Conservation (phyloP, 1,140 invertebrate genomes). For the Scaptodrosophila lebanonensis region DNA sequence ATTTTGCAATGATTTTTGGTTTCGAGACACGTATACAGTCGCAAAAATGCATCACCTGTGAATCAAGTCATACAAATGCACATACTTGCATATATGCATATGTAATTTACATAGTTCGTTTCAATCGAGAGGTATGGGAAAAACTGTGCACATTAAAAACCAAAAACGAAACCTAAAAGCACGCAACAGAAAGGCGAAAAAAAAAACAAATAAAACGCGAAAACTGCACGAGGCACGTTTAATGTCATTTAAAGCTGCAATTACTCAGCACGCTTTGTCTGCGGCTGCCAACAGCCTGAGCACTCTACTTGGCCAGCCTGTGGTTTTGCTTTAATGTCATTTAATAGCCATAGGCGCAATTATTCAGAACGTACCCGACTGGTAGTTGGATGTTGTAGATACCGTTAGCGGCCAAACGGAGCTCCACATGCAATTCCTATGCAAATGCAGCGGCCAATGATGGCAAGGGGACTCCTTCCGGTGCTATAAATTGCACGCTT, state of each 20-base stretch:
- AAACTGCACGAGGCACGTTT: conserved; percentile 62
- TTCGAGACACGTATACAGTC: conserved; percentile 32
- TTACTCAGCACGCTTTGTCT: conserved; percentile 62
- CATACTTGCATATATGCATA: no score
- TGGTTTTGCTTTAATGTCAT: conserved; percentile 67
- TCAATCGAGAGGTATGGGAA: no score
- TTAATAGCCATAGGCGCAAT: conserved; percentile 65
- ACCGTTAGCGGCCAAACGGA: neutral
- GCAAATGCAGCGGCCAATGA: conserved; percentile 36
- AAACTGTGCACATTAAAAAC: no score
- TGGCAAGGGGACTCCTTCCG: conserved; percentile 46
- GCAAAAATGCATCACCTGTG: conserved; percentile 2
- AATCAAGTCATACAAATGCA: no score
- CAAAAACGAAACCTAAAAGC: neutral
- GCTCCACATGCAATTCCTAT: conserved; percentile 56
- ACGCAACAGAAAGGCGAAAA: conserved; percentile 11
- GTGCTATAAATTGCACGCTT: conserved; percentile 53
- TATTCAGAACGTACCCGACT: conserved; percentile 48
- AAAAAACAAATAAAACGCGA: conserved; percentile 31
- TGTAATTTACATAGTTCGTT: no score
- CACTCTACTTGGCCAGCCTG: conserved; percentile 33
- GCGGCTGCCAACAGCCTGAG: neutral
- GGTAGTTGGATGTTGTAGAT: conserved; percentile 31
- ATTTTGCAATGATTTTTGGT: conserved; percentile 54
- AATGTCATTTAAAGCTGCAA: conserved; percentile 73